Base-by-base conservation (phyloP, 2,113 vertebrate species). In the Ictidomys tridecemlineatus region DNA sequence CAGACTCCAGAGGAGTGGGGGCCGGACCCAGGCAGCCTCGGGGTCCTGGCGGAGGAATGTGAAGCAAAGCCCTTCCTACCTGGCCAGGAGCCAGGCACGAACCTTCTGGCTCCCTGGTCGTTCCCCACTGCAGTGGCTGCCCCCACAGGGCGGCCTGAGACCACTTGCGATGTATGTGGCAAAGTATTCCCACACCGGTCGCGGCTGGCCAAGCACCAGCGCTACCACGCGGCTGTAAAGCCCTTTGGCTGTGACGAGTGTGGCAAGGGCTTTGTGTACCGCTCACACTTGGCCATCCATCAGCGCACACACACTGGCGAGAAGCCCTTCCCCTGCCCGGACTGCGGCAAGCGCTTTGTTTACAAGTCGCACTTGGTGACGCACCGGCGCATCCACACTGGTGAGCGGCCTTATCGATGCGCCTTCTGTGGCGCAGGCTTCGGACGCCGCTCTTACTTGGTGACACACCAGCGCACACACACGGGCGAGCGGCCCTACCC, bases 261-360 rank as follows among this genome's bases (percentile, higher is more conserved):
- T 0, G 98, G 98, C 39, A 98, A 98, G 93, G 98, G 98, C 42
- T 98, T 98, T 20, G 98, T 98, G 76, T 98, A 98, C 89, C 98
- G 98, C 92, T 98, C 98, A 0, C 98, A 98, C 63, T 73, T 98
- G 87, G 97, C 98, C 87, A 98, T 98, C 85, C 98, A 98, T 63
- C 98, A 97, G 93, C 98, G 98, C 92, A 97, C 98, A 0, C 98
- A 98, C 56, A 98, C 98, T 0, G 98, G 98, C 6, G 98, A 98
- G 97, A 98, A 98, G 96, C 98, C 98, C 20, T 98, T 98, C 85
- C 98, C 98, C 4, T 98, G 98, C 79, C 97, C 98, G 0, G 98
- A 98, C 90, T 98, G 98, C 26, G 97, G 98, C 93, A 98, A 98
- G 92, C 98, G 98, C 90, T 98, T 98, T 72, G 98, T 98, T 69